Base-by-base conservation (phyloP, 2,888 invertebrate species). In the Aspidiotus destructor region DNA sequence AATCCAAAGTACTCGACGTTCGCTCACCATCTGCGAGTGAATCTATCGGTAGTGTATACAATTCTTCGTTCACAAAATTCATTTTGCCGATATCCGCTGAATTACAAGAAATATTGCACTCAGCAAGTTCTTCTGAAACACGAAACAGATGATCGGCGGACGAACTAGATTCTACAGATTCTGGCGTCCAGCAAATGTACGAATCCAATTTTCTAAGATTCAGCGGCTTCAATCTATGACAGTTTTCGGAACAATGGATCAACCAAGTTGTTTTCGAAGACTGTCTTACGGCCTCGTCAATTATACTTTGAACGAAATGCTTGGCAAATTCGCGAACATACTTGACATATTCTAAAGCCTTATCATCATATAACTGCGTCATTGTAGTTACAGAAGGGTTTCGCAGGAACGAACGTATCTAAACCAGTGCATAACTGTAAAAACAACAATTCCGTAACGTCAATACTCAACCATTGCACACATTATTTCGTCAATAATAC, bases 21-120 rank as follows among this genome's bases (percentile, higher is more conserved):
- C 41, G 15, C 6, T 67, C 58, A 3, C 28, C 15, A 17, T 17
- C 40, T 42, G 42, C 9, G 57, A 67, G 28, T 6, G 60, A 52
- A 41, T 67, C 67, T 15, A 67, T 15, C 9, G 67, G 67, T 17
- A 67, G 58, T 9, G 67, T 44, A 44, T 67, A 67, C 48, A 67
- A 8, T 41, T 67, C 67, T 40, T 67, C 58, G 28, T 28, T 41
- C 17, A 57, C 7, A 10, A 15, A 17, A 10, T 40, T 57, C 8
- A 42, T 17, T 17, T 57, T 42, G 7, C 9, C 8, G 7, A 67
- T 44, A 17, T 58, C 57, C n/a, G 41, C 15, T 17, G 67, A 67
- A 44, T 67, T 60, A 40, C 57, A 57, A 8, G 57, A 57, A n/a
- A 48, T 9, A 28, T 28, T 28, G 28, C 16, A 13, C 40, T 13